Base-by-base conservation (phyloP, 2,888 invertebrate species). In the Xestia ashworthii region DNA sequence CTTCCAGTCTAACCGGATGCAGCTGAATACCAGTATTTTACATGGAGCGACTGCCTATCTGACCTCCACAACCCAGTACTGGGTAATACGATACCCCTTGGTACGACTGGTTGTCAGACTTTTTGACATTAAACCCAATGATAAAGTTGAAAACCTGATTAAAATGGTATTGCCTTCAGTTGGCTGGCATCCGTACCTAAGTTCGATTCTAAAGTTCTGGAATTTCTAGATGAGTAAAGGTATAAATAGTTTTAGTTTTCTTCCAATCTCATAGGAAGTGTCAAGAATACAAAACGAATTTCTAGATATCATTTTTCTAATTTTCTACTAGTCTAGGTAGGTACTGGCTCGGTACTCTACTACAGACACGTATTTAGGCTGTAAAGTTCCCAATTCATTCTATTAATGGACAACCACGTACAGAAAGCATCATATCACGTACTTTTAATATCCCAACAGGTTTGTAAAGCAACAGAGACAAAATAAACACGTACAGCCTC, bases 401-500 rank as follows among this genome's bases (percentile, higher is more conserved):
- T 25, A 44, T 44, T 75, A 70, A 75, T 70, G 58, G n/a, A 12
- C 22, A 73, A 32, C 44, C 72, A 80, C 66, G 71, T 80, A 60
- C 38, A 38, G 50, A 71, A 19, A 64, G 22, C 25, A 25, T 55
- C 64, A n/a, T 70, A 86, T 46, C 83, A 82, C 62, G 81, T 78
- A 76, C 72, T 53, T 76, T 81, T 81, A 78, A 81, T 77, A 88
- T 85, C 74, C 68, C 62, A 80, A 80, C 83, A 72, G 80, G 85
- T 85, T 85, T 82, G 76, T 82, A 86, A 69, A 85, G 70, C 76
- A 83, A 85, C 81, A 88, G 86, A 87, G 80, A 85, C 86, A 88
- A 85, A 88, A 89, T 89, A 85, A 87, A 88, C 87, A 90, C 71
- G 83, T 80, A 85, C 80, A 84, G 84, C 81, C 80, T 89, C 88